Conservation (phyloP, 2,797 vertebrate species). For the Telmatherina bonti region DNA sequence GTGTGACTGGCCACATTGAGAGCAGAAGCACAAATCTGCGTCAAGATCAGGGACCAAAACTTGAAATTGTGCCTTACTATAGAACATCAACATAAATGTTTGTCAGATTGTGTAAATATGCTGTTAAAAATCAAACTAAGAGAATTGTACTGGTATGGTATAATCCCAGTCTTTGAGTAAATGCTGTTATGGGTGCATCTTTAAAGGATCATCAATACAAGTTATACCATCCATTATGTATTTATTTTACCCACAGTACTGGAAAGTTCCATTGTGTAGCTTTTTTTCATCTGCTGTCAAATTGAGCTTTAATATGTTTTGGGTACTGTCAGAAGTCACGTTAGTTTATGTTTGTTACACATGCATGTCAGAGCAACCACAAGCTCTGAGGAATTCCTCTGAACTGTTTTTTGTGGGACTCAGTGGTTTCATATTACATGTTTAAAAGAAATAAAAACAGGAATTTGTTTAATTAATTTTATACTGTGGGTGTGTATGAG, state of each 20-base stretch:
- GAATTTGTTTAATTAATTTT: not conserved
- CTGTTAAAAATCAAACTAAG: slow-evolving; percentile 5
- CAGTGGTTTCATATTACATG: not conserved
- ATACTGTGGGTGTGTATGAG: too few relatives aligned
- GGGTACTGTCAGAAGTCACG: not conserved
- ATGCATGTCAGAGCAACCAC: not conserved
- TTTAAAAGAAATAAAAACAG: not conserved
- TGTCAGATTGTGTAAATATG: slow-evolving; percentile 3
- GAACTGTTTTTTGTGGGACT: not conserved
- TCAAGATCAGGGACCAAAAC: slow-evolving; percentile 22
- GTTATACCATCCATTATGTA: not conserved
- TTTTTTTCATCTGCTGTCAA: not conserved
- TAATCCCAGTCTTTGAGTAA: not conserved
- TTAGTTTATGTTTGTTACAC: not conserved
- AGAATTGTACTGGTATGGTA: slow-evolving; percentile 6
- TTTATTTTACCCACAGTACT: too few relatives aligned
- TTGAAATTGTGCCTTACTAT: slow-evolving; percentile 35
- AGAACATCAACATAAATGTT: slow-evolving; percentile 8
- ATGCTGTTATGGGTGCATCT: slow-evolving; percentile 16
- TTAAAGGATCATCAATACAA: not conserved
- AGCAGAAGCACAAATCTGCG: not conserved
- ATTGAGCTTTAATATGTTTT: not conserved
- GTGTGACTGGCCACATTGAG: slow-evolving; percentile 93
- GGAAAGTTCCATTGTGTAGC: not conserved
- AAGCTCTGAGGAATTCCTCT: not conserved